Percentiles rank a stretch among this genome's conserved stretches.
These are phyloP conservation scores for Linnaemya tessellans DNA, from an alignment of 2,888 invertebrate species.

Conservation along the genomic window DNA sequence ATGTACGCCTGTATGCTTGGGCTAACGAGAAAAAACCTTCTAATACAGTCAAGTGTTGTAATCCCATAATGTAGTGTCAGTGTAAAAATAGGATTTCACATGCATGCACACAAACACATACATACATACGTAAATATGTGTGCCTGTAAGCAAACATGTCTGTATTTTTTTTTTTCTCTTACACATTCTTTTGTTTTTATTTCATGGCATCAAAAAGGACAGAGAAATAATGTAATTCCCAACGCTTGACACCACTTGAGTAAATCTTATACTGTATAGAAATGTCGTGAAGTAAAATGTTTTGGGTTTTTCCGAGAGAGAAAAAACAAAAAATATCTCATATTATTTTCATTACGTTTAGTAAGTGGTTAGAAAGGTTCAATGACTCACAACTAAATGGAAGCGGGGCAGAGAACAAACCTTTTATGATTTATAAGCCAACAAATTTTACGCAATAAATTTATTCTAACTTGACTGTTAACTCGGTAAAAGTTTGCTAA, in stretches of 20 bases:
- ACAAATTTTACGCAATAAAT: not conserved
- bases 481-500: too few relatives aligned
- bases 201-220: conserved; percentile 48
- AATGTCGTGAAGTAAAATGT: conserved; percentile 54
- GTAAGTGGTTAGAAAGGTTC: conserved; percentile 39
- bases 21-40: conserved; percentile 8
- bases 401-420: not conserved
- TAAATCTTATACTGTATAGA: conserved; percentile 32
- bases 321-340: conserved; percentile 9
- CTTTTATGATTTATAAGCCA: not conserved
- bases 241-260: conserved; percentile 53
- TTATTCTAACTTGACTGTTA: not conserved
- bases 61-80: conserved; percentile 61
- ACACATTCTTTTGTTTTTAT: conserved; percentile 32
- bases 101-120: not conserved
- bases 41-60: conserved; percentile 64
- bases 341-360: conserved; percentile 6
- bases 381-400: conserved; percentile 23
- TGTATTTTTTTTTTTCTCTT: not conserved
- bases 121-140: not conserved
- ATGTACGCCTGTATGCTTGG: not conserved
- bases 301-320: conserved; percentile 11
- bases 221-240: conserved; percentile 61
- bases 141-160: not conserved
- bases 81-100: conserved; percentile 47